Percentiles rank a stretch among this genome's conserved stretches.
Conservation (phyloP, 2,113 vertebrate genomes). For the Leuciscus idus region DNA sequence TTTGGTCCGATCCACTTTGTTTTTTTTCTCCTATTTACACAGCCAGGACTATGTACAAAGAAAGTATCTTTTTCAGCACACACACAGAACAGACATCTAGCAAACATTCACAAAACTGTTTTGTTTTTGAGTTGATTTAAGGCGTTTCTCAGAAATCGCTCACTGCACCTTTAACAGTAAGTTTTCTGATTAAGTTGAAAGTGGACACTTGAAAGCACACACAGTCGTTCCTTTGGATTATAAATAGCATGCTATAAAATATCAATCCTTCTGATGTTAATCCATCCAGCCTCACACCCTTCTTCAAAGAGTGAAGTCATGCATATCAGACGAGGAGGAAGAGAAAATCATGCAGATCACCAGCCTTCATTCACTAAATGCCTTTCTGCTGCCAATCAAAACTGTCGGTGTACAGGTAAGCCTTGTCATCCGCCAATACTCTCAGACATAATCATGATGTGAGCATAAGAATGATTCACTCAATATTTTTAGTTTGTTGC, state of each 20-base stretch:
- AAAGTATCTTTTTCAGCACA: too few species aligned
- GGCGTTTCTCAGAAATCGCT: too few species aligned
- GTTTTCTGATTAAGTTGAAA: conserved; percentile 16
- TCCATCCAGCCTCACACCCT: conserved; percentile 86
- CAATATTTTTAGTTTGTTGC: not conserved
- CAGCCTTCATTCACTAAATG: conserved; percentile 97
- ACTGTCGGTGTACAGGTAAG: conserved; percentile 97
- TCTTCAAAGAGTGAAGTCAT: conserved; percentile 96
- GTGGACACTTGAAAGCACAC: conserved; percentile 1
- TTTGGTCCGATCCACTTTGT: too few species aligned
- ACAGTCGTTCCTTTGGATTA: not conserved
- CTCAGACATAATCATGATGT: not conserved
- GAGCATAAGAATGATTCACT: not conserved
- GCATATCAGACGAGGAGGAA: conserved; percentile 95
- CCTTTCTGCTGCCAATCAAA: conserved; percentile 98
- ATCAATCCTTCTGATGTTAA: not conserved
- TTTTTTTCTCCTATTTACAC: too few species aligned
- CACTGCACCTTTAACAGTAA: not conserved
- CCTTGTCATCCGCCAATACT: not conserved
- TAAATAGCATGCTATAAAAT: conserved; percentile 20
- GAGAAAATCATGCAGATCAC: conserved; percentile 99
- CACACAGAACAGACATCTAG: too few species aligned
- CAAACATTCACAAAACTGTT: too few species aligned
- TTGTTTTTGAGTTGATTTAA: too few species aligned
- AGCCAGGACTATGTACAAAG: too few species aligned